phyloP scores from a whole-genome alignment of 2,888 invertebrate species.

The Corythucha ciliata region DNA sequence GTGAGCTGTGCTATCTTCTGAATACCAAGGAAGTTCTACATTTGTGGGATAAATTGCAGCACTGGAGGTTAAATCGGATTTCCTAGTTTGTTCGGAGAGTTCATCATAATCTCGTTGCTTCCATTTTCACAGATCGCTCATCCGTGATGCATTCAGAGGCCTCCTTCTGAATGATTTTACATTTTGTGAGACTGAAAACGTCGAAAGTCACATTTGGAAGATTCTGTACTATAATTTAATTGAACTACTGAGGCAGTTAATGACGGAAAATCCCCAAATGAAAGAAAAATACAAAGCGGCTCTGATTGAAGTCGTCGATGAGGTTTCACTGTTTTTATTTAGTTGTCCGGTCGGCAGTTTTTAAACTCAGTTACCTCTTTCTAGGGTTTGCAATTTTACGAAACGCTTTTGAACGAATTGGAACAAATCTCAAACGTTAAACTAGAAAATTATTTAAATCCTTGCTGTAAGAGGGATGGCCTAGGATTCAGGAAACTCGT shows the following conservation, averaged over 20 bases:
- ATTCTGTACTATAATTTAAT: slow-evolving; percentile 79
- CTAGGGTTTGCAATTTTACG: slow-evolving; percentile 63
- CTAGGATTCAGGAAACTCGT: slow-evolving; percentile 62
- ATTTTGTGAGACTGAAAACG: slow-evolving; percentile 75
- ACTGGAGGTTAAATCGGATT: slow-evolving; percentile 51
- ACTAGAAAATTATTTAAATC: slow-evolving; percentile 47
- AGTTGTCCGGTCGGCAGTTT: slow-evolving; percentile 6
- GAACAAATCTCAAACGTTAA: slow-evolving; percentile 68
- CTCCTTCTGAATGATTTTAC: slow-evolving; percentile 69
- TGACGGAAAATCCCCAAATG: slow-evolving; percentile 51
- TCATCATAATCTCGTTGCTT: too few relatives aligned
- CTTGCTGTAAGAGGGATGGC: slow-evolving; percentile 34
- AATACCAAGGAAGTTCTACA: slow-evolving; percentile 51
- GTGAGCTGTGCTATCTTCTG: slow-evolving; percentile 55
- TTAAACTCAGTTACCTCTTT: neutral
- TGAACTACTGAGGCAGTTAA: slow-evolving; percentile 65
- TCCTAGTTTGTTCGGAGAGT: neutral
- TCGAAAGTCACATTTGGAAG: slow-evolving; percentile 88
- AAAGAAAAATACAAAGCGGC: slow-evolving; percentile 56
- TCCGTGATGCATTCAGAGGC: slow-evolving; percentile 58
- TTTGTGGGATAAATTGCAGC: slow-evolving; percentile 55
- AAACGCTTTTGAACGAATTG: slow-evolving; percentile 59
- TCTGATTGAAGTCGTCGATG: slow-evolving; percentile 62
- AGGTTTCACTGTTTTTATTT: slow-evolving; percentile 41
- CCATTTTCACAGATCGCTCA: slow-evolving; percentile 42